A percentile compares a stretch with the other conserved stretches of the same genome.
Conservation (phyloP, 2,888 invertebrate genomes). For the Melinopterus prodromus region DNA sequence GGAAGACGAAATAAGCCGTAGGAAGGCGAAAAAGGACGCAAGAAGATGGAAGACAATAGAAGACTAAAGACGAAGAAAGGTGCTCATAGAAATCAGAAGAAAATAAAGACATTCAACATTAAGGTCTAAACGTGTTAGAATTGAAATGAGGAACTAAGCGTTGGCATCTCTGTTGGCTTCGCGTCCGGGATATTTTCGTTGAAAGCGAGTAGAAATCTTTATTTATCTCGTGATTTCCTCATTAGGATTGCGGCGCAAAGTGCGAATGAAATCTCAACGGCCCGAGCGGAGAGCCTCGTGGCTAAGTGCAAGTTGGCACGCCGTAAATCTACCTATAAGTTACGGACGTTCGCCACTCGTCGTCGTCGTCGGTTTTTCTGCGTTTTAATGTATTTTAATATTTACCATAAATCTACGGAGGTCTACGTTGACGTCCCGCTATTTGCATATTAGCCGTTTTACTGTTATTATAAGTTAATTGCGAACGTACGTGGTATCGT, state of each 20-base stretch:
- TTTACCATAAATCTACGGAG: not conserved
- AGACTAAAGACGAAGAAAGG: no score
- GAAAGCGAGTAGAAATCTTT: not conserved
- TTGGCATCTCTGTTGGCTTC: not conserved
- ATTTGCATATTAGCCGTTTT: not conserved
- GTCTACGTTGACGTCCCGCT: not conserved
- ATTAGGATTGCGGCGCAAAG: not conserved
- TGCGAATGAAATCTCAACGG: not conserved
- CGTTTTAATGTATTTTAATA: not conserved
- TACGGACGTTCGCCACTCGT: not conserved
- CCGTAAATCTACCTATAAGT: not conserved
- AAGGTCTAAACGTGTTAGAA: not conserved
- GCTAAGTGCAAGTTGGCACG: not conserved
- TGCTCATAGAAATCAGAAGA: no score
- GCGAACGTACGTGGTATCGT: not conserved
- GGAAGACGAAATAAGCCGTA: no score
- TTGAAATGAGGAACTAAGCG: not conserved
- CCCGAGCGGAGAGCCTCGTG: not conserved
- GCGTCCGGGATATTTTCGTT: not conserved
- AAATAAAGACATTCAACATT: not conserved
- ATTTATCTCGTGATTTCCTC: not conserved
- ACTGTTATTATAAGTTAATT: conserved; percentile 4
- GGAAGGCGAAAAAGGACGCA: no score
- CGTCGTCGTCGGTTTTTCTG: not conserved
- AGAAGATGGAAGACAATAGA: no score